Evolutionary conservation across 2,797 vertebrate genomes (phyloP), one percentile per base, ranked within the genome.

Genomic region (Leucoraja ocellata): DNA sequence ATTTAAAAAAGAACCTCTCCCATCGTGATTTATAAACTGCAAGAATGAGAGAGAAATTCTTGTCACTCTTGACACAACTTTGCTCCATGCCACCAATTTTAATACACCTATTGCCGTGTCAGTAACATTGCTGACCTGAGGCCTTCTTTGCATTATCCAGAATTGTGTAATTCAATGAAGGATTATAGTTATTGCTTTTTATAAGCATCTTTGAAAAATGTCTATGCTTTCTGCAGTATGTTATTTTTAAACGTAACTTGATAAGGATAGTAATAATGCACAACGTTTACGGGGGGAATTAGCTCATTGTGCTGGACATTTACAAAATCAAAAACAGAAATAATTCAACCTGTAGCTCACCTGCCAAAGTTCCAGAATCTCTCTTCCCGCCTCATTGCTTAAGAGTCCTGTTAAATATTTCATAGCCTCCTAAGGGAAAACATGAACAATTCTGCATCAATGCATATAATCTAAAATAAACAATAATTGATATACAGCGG

Each of bases 291-390:
- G 4, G 71, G 18, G 4, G 16, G 23, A 58, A n/a, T 84, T 9
- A 16, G 6, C 25, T 11, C 25, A 25, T 18, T 74, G 36, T 39
- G 23, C 8, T 73, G 71, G 5, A 3, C 28, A 21, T 1, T 32
- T 68, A 11, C 36, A 74, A 91, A 91, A 23, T 54, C 73, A 93
- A 14, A 46, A 74, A 10, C 23, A 46, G 7, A 73, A 93, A 58
- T 74, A 77, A 1, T n/a, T 73, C 16, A 39, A 73, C 28, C 6
- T 13, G 73, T 83, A 93, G 93, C 97, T 95, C 95, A 98, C 98
- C 96, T 99, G 97, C 99, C 99, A 99, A 63, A 99, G 96, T 39
- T 97, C 97, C 94, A 96, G 98, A 13, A 99, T 95, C 95, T 99
- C 99, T 95, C 98, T 97, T 93, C 95, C 96, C 83, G 98, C 96